Evolutionary conservation across 2,797 vertebrate species (phyloP).

Genomic region (Crax fasciolata): DNA sequence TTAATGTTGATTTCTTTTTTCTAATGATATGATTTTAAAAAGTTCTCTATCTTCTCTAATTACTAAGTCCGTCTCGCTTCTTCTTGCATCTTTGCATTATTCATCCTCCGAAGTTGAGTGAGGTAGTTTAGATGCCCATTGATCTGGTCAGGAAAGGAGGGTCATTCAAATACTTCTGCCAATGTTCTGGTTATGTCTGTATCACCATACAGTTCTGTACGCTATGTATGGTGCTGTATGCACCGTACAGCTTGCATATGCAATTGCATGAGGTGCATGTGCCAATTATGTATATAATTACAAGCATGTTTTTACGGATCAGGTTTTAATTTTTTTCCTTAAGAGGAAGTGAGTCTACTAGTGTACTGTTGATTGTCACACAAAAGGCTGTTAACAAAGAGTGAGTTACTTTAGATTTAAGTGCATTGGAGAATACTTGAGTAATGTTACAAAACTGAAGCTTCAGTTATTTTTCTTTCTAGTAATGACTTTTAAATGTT

Average conservation of each 20-base stretch:
- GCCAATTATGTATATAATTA: background rate
- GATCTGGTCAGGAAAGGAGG: background rate
- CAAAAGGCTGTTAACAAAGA: background rate
- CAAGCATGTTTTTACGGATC: background rate
- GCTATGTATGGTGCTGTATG: too few species aligned
- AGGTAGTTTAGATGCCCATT: background rate
- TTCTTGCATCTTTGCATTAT: background rate
- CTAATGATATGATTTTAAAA: background rate
- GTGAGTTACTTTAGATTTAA: background rate
- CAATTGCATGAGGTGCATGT: background rate
- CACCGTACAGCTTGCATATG: background rate
- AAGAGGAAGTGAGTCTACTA: background rate
- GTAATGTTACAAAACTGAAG: background rate
- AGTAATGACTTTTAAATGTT: background rate
- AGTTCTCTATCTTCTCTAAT: background rate
- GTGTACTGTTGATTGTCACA: background rate
- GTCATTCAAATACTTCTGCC: background rate
- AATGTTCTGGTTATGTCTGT: background rate
- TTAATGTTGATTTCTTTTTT: background rate
- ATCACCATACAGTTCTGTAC: background rate
- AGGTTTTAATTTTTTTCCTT: background rate
- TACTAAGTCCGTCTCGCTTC: background rate
- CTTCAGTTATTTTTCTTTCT: background rate
- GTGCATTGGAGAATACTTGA: background rate
- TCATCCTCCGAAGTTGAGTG: background rate